These are phyloP conservation scores for Morpho helenor DNA, from an alignment of 2,888 invertebrate species.

Conservation along the genomic window DNA sequence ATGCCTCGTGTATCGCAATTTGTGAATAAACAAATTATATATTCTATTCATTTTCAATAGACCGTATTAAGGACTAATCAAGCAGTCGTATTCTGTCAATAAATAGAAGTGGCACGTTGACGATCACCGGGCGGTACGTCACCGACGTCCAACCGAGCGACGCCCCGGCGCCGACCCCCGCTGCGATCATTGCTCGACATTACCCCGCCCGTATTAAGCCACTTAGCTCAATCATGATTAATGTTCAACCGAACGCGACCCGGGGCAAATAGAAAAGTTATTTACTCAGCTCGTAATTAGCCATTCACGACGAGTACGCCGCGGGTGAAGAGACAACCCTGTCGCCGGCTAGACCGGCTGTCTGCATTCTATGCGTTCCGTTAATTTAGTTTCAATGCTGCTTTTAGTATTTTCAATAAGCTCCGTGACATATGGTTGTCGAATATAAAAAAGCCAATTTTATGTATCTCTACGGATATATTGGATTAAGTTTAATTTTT, in stretches of 20 bases:
- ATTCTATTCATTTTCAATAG: constrained; percentile 1
- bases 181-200: constrained; percentile 74
- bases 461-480: no score
- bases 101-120: constrained; percentile 3
- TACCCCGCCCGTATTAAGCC: constrained; percentile 78
- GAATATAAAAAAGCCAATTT: not conserved
- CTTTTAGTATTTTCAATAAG: constrained; percentile 20
- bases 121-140: constrained; percentile 40
- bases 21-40: no score
- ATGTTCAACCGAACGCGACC: constrained; percentile 74
- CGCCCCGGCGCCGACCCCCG: constrained; percentile 71
- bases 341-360: constrained; percentile 64
- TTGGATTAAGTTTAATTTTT: no score
- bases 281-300: constrained; percentile 76
- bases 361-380: constrained; percentile 49
- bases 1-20: no score
- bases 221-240: constrained; percentile 81
- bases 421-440: constrained; percentile 1
- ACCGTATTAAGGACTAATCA: constrained; percentile 1
- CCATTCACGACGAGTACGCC: constrained; percentile 73
- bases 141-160: constrained; percentile 56
- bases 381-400: constrained; percentile 40
- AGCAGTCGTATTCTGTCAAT: constrained; percentile 6
- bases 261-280: constrained; percentile 76
- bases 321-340: constrained; percentile 60